Base-by-base conservation (phyloP, 2,113 vertebrate species). In the Atherinomorus stipes region DNA sequence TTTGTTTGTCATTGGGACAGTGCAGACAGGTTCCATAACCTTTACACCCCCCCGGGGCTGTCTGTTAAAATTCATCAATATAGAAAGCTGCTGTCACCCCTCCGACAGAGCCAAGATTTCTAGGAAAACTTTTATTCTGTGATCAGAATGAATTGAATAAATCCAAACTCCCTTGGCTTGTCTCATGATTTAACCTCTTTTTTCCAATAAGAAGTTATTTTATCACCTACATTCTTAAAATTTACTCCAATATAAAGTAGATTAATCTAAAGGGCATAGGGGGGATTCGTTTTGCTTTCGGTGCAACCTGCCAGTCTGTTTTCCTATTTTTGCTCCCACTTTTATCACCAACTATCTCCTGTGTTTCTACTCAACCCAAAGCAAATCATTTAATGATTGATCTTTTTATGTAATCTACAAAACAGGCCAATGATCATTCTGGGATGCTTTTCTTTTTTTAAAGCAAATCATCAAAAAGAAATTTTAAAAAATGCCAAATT, bases 1-100 rank as follows among this genome's bases (percentile, higher is more conserved):
- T 76, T 88, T 94, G 92, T 94, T 95, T 95, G 80, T 78, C 68
- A 87, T 83, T 68, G 56, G 71, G 56, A 88, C 28, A 37, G 79
- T 76, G 44, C 88, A 84, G 89, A 81, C 64, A 51, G 78, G 84
- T 83, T 81, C 45, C 58, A 52, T 86, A 78, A 91, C 87, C 91
- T 91, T 87, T 92, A 71, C 60, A 79, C 85, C 81, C 60, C 31
- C 23, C 53, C 26, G 64, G 38, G 40, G 75, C 72, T 66, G 22
- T 53, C 28, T 54, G 38, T 64, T 62, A 0, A 79, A 74, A 78
- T 28, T 71, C 56, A 40, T 80, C 50, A 16, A 10, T 11, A 57
- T 25, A 74, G 53, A 72, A 49, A 37, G 54, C 37, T 47, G 42
- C 21, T 12, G 13, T 64, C 16, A 1, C 22, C 50, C 52, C 34